Percentiles rank a stretch among this genome's conserved stretches.
Evolutionary conservation across 2,888 invertebrate genomes (phyloP).

Genomic region (Pimpla rufipes): DNA sequence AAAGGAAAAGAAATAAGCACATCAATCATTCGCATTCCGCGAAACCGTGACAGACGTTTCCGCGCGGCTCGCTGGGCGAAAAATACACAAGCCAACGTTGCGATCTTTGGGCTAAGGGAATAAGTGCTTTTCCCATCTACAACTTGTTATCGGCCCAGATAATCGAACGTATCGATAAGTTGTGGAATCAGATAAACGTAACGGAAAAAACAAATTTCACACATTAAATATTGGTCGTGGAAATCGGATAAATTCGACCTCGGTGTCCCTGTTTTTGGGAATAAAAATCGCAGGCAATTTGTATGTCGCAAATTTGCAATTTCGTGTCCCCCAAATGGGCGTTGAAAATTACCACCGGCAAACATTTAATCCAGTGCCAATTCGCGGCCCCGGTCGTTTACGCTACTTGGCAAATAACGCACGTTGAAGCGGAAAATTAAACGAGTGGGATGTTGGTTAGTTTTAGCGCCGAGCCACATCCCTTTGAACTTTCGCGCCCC

Average conservation of each 20-base stretch:
- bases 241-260: neutral
- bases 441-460: neutral
- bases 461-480: neutral
- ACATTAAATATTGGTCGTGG: neutral
- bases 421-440: neutral
- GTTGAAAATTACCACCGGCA: neutral
- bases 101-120: neutral
- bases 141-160: neutral
- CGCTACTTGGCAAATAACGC: neutral
- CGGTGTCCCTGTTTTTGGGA: neutral
- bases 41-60: neutral
- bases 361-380: neutral
- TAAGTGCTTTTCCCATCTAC: neutral
- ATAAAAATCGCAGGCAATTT: too few species aligned
- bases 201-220: neutral
- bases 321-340: neutral
- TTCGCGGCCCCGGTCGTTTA: neutral
- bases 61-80: neutral
- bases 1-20: slow-evolving; percentile 20
- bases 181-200: neutral
- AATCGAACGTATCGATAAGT: neutral
- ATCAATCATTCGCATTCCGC: slow-evolving; percentile 30
- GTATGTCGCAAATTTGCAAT: too few species aligned
- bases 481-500: neutral
- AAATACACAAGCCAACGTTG: neutral